Conservation (phyloP, 37 sponge, comb jelly and placozoan genomes). For the Agelas oroides region DNA sequence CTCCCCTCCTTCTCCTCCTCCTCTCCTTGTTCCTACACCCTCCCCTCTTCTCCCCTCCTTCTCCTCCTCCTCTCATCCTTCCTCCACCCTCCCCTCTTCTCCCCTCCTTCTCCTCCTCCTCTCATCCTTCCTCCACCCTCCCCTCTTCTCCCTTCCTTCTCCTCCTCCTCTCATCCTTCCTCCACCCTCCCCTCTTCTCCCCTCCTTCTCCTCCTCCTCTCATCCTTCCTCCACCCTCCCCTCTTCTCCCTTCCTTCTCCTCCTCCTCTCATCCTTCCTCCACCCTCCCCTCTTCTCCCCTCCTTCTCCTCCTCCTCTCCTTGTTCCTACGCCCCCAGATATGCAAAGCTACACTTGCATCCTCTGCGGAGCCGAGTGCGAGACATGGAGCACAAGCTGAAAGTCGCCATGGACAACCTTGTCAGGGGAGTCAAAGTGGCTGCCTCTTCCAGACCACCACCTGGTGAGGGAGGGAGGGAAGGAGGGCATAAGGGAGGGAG, state of each 20-base stretch:
- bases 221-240: too few species aligned
- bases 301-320: background rate
- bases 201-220: too few species aligned
- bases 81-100: background rate
- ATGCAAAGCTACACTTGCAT: slow-evolving; percentile 73
- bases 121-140: background rate
- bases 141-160: background rate
- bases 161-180: slow-evolving; percentile 11
- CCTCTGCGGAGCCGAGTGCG: slow-evolving; percentile 75
- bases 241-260: background rate
- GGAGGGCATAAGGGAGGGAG: too few species aligned
- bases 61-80: background rate
- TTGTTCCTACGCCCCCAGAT: slow-evolving; percentile 39
- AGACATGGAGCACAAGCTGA: slow-evolving; percentile 87
- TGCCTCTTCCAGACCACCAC: slow-evolving; percentile 49
- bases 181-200: background rate
- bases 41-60: background rate
- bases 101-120: background rate
- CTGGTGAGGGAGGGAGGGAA: slow-evolving; percentile 36
- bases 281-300: background rate
- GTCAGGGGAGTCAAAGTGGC: slow-evolving; percentile 62
- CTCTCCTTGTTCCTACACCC: slow-evolving; percentile 1
- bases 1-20: background rate
- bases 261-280: background rate
- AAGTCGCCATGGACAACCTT: slow-evolving; percentile 79